Evolutionary conservation across 2,888 invertebrate species (phyloP), one percentile per base, ranked within the genome.

Genomic region (Drepana falcataria): DNA sequence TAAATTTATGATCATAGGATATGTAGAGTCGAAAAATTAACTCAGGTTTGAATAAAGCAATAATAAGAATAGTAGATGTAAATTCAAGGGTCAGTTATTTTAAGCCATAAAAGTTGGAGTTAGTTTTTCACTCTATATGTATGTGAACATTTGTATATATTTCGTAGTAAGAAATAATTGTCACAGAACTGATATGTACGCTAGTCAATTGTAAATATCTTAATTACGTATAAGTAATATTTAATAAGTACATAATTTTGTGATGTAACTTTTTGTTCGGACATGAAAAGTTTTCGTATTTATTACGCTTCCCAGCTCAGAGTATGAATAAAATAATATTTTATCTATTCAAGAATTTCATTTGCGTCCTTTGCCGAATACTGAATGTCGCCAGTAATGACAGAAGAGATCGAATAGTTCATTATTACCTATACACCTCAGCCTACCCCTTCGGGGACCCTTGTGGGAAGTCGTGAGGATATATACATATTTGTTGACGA

Each of bases 161-260:
- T 68, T 71, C 60, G 62, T 60, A 64, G 56, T 75, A 79, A 75
- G 63, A 72, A 68, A 75, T 77, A 75, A 69, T 73, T 79, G 85
- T 86, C 72, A 85, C 86, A 87, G 91, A 90, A 91, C 91, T 91
- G 91, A 91, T 89, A 79, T 87, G 85, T 89, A 89, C 87, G 86
- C 91, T 91, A 91, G 91, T 91, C 91, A 91, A 91, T 91, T 91
- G 89, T 90, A 91, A 81, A 91, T 91, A 90, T 64, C 64, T 80
- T 75, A 74, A 63, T 68, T 68, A 21, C 21, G 21, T 21, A 52
- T 79, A 79, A 77, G 73, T 79, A 75, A 53, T 77, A 68, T 73
- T 21, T 73, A 66, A 61, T 84, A 86, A 85, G 82, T 83, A 81
- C 79, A 85, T 85, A 84, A 87, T 84, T 77, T 86, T 91, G 91